A percentile compares a stretch with the other conserved stretches of the same genome.
phyloP scores from a whole-genome alignment of 2,888 invertebrate genomes.

The Himalopsyche tibetana region DNA sequence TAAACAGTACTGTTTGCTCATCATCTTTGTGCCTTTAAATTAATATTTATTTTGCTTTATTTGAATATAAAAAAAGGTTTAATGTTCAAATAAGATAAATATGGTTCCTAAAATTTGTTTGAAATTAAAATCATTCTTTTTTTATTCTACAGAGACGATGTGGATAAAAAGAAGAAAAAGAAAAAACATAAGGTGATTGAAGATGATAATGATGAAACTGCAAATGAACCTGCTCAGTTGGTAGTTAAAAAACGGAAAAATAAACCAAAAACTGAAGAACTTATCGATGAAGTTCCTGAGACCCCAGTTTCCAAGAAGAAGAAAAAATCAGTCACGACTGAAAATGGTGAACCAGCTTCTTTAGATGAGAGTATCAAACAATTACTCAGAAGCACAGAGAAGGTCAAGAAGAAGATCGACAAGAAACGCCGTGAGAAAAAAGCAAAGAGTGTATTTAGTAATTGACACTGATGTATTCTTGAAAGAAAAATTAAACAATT shows the following conservation, averaged over 20 bases:
- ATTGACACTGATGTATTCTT: conserved; percentile 67
- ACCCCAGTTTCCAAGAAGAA: not conserved
- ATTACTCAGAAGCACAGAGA: conserved; percentile 74
- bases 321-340: not conserved
- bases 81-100: no score
- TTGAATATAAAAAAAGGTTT: not conserved
- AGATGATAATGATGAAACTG: conserved; percentile 6
- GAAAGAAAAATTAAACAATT: no score
- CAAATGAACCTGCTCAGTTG: not conserved
- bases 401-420: conserved; percentile 72
- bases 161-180: conserved; percentile 65
- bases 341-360: conserved; percentile 50
- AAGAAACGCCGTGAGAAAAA: conserved; percentile 73
- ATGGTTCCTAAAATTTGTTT: no score
- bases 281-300: not conserved
- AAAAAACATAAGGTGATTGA: conserved; percentile 46
- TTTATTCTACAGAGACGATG: conserved; percentile 48
- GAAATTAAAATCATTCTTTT: conserved; percentile 13
- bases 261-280: conserved; percentile 43
- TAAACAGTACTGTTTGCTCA: no score
- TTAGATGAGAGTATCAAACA: conserved; percentile 72
- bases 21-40: not conserved
- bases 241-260: conserved; percentile 33
- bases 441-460: conserved; percentile 74
- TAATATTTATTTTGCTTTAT: conserved; percentile 32